Evolutionary conservation across 2,888 invertebrate species (phyloP).

Genomic region (Netelia fuscicornis): DNA sequence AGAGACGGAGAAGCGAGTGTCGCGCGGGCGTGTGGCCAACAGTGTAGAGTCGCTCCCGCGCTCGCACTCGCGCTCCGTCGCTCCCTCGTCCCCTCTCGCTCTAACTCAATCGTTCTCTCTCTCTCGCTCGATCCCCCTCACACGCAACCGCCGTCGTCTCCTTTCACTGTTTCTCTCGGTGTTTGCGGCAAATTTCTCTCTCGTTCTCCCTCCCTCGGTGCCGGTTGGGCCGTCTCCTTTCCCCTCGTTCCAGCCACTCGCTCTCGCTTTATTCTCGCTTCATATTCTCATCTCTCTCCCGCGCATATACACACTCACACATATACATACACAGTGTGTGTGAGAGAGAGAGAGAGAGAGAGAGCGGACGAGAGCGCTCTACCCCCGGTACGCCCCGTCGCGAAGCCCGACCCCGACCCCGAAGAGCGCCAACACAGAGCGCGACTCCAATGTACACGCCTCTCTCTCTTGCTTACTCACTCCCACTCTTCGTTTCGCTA

Average conservation of each 20-base stretch:
- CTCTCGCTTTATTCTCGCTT: conserved; percentile 44
- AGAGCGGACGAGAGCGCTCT: conserved; percentile 3
- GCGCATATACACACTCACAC: conserved; percentile 67
- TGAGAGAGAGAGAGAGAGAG: too few species aligned
- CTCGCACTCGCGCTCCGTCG: conserved; percentile 41
- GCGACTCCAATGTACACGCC: conserved; percentile 56
- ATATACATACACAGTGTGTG: too few species aligned
- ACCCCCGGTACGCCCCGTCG: conserved; percentile 65
- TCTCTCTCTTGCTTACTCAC: conserved; percentile 67
- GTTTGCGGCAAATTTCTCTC: conserved; percentile 61
- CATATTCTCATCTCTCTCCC: conserved; percentile 46
- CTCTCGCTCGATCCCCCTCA: conserved; percentile 66
- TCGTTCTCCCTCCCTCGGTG: conserved; percentile 58
- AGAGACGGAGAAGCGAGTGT: conserved; percentile 43
- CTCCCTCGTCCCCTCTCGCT: conserved; percentile 66
- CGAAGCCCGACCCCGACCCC: conserved; percentile 65
- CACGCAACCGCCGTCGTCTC: conserved; percentile 50
- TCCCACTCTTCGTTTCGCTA: conserved; percentile 63
- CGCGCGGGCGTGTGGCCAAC: conserved; percentile 49
- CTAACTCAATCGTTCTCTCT: conserved; percentile 50
- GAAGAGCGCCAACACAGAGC: conserved; percentile 50
- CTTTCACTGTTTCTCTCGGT: conserved; percentile 56
- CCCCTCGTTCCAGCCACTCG: conserved; percentile 61
- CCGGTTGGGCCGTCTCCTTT: conserved; percentile 41
- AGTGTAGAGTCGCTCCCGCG: conserved; percentile 31